Conservation (phyloP, 1,140 invertebrate species). For the Cryptotermes secundus region DNA sequence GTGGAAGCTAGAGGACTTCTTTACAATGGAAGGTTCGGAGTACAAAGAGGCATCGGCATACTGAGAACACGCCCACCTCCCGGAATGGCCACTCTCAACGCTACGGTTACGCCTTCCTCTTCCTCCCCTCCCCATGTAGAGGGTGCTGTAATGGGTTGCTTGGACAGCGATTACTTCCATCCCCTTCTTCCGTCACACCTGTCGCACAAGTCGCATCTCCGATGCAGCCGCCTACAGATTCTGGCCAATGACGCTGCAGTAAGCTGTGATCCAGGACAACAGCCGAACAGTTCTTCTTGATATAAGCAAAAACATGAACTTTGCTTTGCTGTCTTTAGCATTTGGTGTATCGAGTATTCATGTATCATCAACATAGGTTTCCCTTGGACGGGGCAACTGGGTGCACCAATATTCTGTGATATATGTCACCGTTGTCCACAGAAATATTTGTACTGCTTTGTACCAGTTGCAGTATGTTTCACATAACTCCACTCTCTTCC, state of each 20-base stretch:
- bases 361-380: not conserved
- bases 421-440: too few species aligned
- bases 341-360: not conserved
- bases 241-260: not conserved
- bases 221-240: too few species aligned
- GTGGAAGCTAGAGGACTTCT: slow-evolving; percentile 99
- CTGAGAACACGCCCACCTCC: slow-evolving; percentile 70
- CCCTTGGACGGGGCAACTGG: too few species aligned
- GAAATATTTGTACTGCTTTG: too few species aligned
- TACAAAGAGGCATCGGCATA: slow-evolving; percentile 97
- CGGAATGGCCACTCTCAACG: slow-evolving; percentile 41
- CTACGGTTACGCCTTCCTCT: slow-evolving; percentile 25
- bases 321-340: not conserved
- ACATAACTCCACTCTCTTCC: too few species aligned
- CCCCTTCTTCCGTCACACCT: not conserved
- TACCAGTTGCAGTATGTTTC: too few species aligned
- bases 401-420: too few species aligned
- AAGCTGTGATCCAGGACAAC: not conserved
- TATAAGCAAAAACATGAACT: not conserved
- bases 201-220: not conserved
- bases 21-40: slow-evolving; percentile 96
- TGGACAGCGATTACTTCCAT: not conserved
- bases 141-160: not conserved
- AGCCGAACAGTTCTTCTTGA: not conserved
- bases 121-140: not conserved